A percentile compares a stretch with the other conserved stretches of the same genome.
phyloP scores from a whole-genome alignment of 2,113 vertebrate species.

The Pteronura brasiliensis region DNA sequence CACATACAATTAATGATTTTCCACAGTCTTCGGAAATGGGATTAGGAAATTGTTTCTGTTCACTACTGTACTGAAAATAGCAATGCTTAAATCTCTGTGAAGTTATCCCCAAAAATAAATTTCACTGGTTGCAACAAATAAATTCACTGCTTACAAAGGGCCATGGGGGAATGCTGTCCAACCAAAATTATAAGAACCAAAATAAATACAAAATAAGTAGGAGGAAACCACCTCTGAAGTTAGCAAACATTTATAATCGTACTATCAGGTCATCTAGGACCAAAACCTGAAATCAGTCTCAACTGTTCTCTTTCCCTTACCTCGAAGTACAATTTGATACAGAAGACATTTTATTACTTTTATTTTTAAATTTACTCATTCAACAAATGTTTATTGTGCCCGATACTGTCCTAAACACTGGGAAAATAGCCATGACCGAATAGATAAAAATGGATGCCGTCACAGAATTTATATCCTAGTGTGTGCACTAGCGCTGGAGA shows the following conservation, averaged over 20 bases:
- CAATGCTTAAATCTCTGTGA: neutral
- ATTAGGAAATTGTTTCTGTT: neutral
- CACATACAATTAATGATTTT: neutral
- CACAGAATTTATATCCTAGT: neutral
- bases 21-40: neutral
- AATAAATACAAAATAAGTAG: neutral
- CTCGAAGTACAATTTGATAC: neutral
- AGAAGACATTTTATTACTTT: neutral
- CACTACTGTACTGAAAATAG: neutral
- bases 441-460: neutral
- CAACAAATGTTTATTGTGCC: neutral
- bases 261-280: neutral
- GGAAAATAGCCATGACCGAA: neutral
- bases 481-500: neutral
- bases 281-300: neutral
- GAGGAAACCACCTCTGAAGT: neutral
- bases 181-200: neutral
- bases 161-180: neutral
- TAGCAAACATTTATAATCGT: constrained; percentile 4
- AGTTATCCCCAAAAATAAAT: neutral
- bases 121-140: neutral
- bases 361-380: neutral
- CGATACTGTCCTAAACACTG: neutral
- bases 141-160: neutral
- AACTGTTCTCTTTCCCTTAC: neutral